Evolutionary conservation across 2,888 invertebrate genomes (phyloP).

Genomic region (Pediacus dermestoides): DNA sequence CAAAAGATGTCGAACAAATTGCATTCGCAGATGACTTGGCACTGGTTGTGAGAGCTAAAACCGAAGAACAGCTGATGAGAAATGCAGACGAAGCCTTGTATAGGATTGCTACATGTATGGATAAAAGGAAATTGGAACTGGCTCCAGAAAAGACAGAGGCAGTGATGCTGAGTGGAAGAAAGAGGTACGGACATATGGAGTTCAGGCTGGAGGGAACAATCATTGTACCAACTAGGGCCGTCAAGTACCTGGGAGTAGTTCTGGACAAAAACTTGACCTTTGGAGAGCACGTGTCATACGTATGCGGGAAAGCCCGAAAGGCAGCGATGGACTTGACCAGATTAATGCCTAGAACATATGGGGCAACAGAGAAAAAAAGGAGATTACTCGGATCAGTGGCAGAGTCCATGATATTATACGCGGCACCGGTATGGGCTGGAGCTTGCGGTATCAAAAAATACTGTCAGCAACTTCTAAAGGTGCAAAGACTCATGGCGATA

Average conservation of each 20-base stretch:
- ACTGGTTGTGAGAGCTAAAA: background rate
- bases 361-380: background rate
- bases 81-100: background rate
- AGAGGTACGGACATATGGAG: background rate
- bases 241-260: background rate
- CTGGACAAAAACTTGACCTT: background rate
- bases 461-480: background rate
- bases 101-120: background rate
- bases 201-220: background rate
- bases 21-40: background rate
- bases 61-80: background rate
- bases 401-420: too few relatives aligned
- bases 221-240: background rate
- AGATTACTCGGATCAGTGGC: background rate
- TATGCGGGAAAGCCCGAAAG: background rate
- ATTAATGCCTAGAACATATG: background rate
- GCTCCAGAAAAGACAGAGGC: background rate
- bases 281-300: slow-evolving; percentile 1
- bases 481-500: background rate
- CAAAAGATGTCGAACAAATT: too few relatives aligned
- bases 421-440: slow-evolving; percentile 3
- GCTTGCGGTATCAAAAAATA: background rate
- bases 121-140: background rate
- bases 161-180: background rate
- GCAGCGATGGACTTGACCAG: too few relatives aligned